Evolutionary conservation across 2,888 invertebrate genomes (phyloP).

Genomic region (Andricus quercusramuli): DNA sequence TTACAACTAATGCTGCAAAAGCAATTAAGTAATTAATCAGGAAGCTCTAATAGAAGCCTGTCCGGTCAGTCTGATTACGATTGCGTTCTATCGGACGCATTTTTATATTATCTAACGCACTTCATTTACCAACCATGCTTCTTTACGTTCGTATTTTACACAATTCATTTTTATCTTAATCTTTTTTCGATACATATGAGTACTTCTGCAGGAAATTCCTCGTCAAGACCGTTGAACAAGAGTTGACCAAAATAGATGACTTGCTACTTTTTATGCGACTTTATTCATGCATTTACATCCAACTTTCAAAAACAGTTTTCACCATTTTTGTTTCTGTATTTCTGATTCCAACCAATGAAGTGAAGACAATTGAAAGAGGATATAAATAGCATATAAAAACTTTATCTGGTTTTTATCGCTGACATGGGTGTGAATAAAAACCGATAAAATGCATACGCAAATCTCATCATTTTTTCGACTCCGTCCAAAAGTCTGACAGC

Average conservation of each 20-base stretch:
- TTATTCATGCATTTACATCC: background rate
- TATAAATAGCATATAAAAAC: slow-evolving; percentile 21
- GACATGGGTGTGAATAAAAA: background rate
- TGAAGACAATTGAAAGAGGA: background rate
- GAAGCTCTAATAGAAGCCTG: slow-evolving; percentile 44
- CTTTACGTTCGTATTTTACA: slow-evolving; percentile 41
- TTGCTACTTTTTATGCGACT: background rate
- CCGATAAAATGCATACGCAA: background rate
- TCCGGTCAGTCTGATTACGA: slow-evolving; percentile 43
- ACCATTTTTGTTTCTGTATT: background rate
- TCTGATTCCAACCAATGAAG: background rate
- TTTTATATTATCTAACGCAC: slow-evolving; percentile 49
- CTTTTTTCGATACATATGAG: background rate
- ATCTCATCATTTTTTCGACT: slow-evolving; percentile 16
- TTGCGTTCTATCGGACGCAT: slow-evolving; percentile 45
- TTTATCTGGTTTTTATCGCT: background rate
- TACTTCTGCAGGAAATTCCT: background rate
- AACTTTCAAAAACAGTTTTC: background rate
- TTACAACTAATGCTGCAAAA: slow-evolving; percentile 27
- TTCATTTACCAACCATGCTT: slow-evolving; percentile 48
- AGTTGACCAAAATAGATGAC: background rate
- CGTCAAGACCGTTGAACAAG: background rate
- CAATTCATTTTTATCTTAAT: slow-evolving; percentile 20
- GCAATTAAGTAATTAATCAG: slow-evolving; percentile 36
- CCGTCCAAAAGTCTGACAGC: background rate